Percentiles rank a stretch among this genome's conserved stretches.
Evolutionary conservation across 2,113 vertebrate genomes (phyloP).

Genomic region (Oncorhynchus tshawytscha): DNA sequence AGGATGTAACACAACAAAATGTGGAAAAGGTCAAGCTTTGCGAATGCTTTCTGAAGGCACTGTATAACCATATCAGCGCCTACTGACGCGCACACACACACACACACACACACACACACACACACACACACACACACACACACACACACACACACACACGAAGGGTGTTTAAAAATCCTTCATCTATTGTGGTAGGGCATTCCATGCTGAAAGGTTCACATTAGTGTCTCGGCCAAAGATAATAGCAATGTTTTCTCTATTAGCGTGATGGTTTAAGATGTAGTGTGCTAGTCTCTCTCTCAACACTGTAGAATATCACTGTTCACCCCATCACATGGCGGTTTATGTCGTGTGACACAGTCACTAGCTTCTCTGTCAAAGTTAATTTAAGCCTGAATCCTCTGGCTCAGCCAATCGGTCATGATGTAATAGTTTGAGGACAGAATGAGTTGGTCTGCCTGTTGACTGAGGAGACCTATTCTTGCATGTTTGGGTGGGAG

Average conservation of each 20-base stretch:
- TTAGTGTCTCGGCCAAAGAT: background rate
- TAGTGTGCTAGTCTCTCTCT: background rate
- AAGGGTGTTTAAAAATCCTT: background rate
- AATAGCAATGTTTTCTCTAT: background rate
- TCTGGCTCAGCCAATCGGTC: slow-evolving; percentile 72
- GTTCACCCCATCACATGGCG: background rate
- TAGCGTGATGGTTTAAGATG: background rate
- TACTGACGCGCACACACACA: background rate
- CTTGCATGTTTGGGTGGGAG: slow-evolving; percentile 76
- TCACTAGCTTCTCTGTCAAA: slow-evolving; percentile 56
- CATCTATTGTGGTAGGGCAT: background rate
- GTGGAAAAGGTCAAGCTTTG: no score
- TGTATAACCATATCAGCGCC: slow-evolving; percentile 9
- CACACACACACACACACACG: background rate
- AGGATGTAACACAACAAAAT: no score
- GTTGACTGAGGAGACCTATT: slow-evolving; percentile 76
- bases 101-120: background rate
- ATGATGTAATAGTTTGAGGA: slow-evolving; percentile 76
- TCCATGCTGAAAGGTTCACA: background rate
- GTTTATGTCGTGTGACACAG: slow-evolving; percentile 44
- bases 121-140: background rate
- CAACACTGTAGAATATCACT: background rate
- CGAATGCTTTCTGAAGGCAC: no score
- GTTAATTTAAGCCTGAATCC: slow-evolving; percentile 73
- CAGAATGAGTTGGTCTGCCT: slow-evolving; percentile 76